Conservation (phyloP, 1,140 invertebrate species). For the Drosophila mauritiana region DNA sequence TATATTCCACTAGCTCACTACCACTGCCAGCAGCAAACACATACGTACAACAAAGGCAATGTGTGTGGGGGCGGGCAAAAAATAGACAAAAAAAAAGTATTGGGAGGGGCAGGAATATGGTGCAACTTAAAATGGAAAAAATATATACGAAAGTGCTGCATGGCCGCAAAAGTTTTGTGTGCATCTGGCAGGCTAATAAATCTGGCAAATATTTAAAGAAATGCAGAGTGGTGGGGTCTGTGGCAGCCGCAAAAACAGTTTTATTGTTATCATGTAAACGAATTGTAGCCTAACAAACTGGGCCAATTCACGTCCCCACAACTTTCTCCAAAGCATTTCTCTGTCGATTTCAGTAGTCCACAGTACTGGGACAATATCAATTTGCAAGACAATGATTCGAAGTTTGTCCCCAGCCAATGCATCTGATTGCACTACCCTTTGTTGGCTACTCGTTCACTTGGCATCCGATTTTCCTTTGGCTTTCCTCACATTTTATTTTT, state of each 20-base stretch:
- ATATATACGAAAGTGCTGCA: constrained; percentile 50
- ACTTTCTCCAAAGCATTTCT: constrained; percentile 3
- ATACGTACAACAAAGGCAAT: constrained; percentile 24
- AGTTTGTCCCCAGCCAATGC: constrained; percentile 58
- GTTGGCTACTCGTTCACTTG: constrained; percentile 59
- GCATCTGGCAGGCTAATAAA: constrained; percentile 50
- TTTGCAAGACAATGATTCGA: constrained; percentile 70
- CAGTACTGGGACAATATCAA: constrained; percentile 60
- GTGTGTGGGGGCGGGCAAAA: constrained; percentile 10
- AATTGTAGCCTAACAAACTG: constrained; percentile 53
- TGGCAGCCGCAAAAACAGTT: constrained; percentile 31
- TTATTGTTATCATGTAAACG: constrained; percentile 63
- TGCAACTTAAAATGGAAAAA: constrained; percentile 52
- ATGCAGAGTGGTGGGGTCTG: constrained; percentile 1
- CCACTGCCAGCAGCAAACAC: constrained; percentile 10
- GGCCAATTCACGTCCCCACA: constrained; percentile 10
- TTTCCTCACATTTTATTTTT: constrained; percentile 4
- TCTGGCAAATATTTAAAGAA: constrained; percentile 50
- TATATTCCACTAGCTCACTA: constrained; percentile 51
- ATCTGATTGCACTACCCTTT: constrained; percentile 74
- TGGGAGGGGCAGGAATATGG: constrained; percentile 5
- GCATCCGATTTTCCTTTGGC: constrained; percentile 23
- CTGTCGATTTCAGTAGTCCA: constrained; percentile 10
- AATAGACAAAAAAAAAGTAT: constrained; percentile 21
- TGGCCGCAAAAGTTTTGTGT: constrained; percentile 47